Conservation (phyloP, 2,113 vertebrate genomes). For the Chascanopsetta lugubris region DNA sequence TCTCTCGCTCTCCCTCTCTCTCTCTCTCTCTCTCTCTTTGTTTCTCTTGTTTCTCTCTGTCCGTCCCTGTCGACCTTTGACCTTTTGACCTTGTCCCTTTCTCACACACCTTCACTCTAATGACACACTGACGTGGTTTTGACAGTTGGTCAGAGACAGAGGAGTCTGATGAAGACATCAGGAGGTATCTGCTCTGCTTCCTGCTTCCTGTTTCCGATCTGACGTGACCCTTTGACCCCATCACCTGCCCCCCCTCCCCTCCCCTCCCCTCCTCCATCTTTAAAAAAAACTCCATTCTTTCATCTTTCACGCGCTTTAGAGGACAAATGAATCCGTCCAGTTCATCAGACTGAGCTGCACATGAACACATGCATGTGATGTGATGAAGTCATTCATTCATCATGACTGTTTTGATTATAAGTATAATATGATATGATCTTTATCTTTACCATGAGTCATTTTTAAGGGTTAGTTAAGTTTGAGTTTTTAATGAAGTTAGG, state of each 20-base stretch:
- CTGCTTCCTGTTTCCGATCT: slow-evolving; percentile 25
- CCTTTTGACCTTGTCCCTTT: not conserved
- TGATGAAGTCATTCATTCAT: no score
- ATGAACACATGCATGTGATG: not conserved
- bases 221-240: slow-evolving; percentile 36
- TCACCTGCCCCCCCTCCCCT: not conserved
- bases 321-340: not conserved
- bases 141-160: slow-evolving; percentile 75
- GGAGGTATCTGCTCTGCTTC: slow-evolving; percentile 66
- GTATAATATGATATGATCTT: no score
- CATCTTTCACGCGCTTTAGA: slow-evolving; percentile 9
- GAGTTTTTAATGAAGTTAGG: no score
- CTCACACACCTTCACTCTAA: slow-evolving; percentile 40
- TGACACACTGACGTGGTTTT: slow-evolving; percentile 64
- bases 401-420: no score
- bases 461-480: no score
- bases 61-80: not conserved
- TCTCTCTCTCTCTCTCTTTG: not conserved
- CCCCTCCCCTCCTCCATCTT: slow-evolving; percentile 2
- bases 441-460: no score
- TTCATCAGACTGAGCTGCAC: not conserved
- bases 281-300: not conserved
- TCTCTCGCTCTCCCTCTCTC: not conserved
- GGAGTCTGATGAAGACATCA: slow-evolving; percentile 64
- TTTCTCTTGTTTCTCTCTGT: not conserved